A percentile compares a stretch with the other conserved stretches of the same genome.
Conservation (phyloP, 2,797 vertebrate genomes). For the Pygocentrus nattereri region DNA sequence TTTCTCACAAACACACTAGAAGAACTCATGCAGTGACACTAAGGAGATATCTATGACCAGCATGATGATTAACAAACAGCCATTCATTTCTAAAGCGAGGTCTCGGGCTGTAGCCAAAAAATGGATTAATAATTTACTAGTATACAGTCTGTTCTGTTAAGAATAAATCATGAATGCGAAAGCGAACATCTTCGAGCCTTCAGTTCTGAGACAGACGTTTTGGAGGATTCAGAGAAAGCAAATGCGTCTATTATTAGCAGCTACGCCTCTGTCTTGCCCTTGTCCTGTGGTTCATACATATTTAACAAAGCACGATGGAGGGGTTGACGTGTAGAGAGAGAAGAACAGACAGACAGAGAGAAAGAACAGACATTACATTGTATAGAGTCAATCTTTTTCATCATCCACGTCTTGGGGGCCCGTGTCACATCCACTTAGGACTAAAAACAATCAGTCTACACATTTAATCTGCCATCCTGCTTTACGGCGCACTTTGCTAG, state of each 20-base stretch:
- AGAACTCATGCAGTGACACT: neutral
- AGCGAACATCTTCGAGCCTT: neutral
- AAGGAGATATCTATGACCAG: neutral
- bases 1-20: no score
- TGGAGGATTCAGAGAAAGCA: constrained; percentile 7
- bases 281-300: constrained; percentile 44
- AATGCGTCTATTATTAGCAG: constrained; percentile 42
- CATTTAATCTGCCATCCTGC: neutral
- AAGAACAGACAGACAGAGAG: no score
- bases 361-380: constrained; percentile 2
- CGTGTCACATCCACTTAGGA: neutral
- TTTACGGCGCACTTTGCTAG: neutral
- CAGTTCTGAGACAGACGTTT: neutral
- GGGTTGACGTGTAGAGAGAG: neutral
- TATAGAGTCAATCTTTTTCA: constrained; percentile 8
- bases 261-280: constrained; percentile 14
- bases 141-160: neutral
- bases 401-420: neutral
- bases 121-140: neutral
- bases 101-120: neutral
- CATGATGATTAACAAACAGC: neutral
- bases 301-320: constrained; percentile 24
- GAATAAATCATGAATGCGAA: neutral
- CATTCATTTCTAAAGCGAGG: constrained; percentile 9
- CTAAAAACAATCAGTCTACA: neutral